phyloP scores from a whole-genome alignment of 2,113 vertebrate genomes.

The Aptenodytes forsteri region DNA sequence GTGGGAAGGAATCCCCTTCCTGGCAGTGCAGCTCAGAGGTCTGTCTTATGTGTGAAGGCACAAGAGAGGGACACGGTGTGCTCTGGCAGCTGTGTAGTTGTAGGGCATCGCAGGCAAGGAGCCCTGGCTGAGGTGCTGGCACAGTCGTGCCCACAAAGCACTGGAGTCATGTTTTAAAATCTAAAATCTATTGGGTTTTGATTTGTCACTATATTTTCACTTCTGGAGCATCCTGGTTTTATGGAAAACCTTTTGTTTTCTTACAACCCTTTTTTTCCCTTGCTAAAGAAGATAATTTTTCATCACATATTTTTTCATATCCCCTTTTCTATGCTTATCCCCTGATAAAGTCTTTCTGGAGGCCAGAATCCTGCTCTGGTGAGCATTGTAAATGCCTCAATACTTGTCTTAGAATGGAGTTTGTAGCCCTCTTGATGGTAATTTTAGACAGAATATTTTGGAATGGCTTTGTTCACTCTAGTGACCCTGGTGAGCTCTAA shows the following conservation, averaged over 20 bases:
- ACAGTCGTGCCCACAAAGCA: background rate
- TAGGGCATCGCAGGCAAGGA: background rate
- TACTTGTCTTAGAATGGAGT: background rate
- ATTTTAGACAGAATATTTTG: background rate
- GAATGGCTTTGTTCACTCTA: background rate
- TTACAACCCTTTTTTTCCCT: background rate
- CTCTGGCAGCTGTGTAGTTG: background rate
- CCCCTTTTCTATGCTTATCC: background rate
- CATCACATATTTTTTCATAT: background rate
- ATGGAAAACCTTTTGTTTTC: background rate
- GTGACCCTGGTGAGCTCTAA: background rate
- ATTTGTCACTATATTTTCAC: background rate
- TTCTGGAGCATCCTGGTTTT: background rate
- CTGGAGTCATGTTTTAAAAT: background rate
- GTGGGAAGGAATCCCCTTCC: background rate
- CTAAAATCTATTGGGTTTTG: background rate
- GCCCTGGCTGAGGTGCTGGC: background rate
- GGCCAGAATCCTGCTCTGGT: background rate
- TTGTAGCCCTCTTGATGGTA: background rate
- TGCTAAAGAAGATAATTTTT: background rate
- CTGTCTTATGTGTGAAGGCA: background rate
- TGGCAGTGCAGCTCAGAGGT: background rate
- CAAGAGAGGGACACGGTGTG: fast-evolving
- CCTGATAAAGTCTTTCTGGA: background rate
- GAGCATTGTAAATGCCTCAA: background rate